Evolutionary conservation across 2,888 invertebrate species (phyloP).

Genomic region (Drepanosiphum platanoidis): DNA sequence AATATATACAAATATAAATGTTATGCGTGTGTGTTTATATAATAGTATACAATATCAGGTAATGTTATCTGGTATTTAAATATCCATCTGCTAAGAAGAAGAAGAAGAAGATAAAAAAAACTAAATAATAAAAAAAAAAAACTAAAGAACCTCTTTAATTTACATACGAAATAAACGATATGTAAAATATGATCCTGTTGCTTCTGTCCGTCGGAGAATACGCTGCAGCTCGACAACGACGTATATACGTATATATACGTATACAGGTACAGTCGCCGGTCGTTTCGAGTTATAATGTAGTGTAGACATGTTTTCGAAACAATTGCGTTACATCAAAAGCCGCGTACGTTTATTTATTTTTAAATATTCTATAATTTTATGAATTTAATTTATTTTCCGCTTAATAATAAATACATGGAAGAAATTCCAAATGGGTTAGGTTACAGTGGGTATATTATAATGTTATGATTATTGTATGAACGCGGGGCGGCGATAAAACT

Average conservation of each 20-base stretch:
- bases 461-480: background rate
- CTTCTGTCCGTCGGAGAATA: constrained; percentile 38
- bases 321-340: constrained; percentile 34
- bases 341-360: constrained; percentile 5
- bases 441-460: too few relatives aligned
- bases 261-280: background rate
- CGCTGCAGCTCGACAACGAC: background rate
- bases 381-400: background rate
- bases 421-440: background rate
- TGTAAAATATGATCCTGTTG: constrained; percentile 58
- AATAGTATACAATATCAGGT: constrained; percentile 19
- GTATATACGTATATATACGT: background rate
- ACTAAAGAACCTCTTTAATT: constrained; percentile 52
- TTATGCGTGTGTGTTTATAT: background rate
- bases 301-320: constrained; percentile 33
- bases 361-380: background rate
- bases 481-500: too few relatives aligned
- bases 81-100: constrained; percentile 6
- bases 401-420: background rate
- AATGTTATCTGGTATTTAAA: constrained; percentile 55
- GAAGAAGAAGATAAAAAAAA: background rate
- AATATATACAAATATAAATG: background rate
- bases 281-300: background rate
- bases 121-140: background rate
- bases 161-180: constrained; percentile 59